These are phyloP conservation scores for Octonoba sinensis DNA, from an alignment of 2,888 invertebrate species.

Conservation along the genomic window DNA sequence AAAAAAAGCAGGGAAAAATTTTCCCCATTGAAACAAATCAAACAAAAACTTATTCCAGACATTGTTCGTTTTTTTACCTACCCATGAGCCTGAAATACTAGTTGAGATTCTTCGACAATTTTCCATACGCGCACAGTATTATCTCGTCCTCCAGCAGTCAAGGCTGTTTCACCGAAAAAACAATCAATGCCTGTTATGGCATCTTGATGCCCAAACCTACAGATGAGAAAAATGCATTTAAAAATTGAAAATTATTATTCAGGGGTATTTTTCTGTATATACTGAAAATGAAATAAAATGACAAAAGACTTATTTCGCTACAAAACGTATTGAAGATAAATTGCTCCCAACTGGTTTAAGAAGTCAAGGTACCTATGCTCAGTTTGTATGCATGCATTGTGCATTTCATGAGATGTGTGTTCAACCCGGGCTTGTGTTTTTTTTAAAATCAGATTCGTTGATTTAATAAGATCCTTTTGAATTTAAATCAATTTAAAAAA, in stretches of 20 bases:
- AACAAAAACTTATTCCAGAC: no score
- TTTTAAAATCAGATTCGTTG: no score
- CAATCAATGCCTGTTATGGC: conserved; percentile 89
- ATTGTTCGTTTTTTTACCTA: conserved; percentile 64
- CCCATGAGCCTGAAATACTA: conserved; percentile 88
- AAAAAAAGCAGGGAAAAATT: no score
- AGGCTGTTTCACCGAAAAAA: conserved; percentile 81
- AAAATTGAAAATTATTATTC: not conserved
- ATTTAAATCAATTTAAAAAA: no score
- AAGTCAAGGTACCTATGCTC: no score
- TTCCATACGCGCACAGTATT: conserved; percentile 93
- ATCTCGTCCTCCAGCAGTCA: conserved; percentile 92
- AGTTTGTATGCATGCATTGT: no score
- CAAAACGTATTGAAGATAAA: not conserved
- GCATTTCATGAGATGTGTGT: no score
- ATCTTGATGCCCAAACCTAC: conserved; percentile 88
- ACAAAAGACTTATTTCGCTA: not conserved
- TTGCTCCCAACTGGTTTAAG: no score
- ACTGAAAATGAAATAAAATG: not conserved
- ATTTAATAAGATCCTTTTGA: no score
- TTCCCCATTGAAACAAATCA: no score
- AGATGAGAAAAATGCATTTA: conserved; percentile 60
- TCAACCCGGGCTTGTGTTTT: no score
- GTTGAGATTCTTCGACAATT: conserved; percentile 94
- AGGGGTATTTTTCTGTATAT: not conserved